Conservation (phyloP, 2,113 vertebrate species). For the Chloebia gouldiae region DNA sequence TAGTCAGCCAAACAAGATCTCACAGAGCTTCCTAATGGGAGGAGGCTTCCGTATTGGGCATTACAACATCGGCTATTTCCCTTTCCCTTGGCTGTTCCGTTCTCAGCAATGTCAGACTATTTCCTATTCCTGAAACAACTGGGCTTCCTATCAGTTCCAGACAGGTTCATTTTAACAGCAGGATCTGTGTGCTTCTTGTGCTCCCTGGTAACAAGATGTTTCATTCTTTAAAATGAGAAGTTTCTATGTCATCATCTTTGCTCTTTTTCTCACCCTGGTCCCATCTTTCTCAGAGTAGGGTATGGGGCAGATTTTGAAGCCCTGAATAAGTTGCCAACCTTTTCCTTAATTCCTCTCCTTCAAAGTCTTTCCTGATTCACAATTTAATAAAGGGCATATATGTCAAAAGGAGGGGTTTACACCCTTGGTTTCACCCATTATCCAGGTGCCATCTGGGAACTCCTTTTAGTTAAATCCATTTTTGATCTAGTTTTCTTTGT, state of each 20-base stretch:
- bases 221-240: not conserved
- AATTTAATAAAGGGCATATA: not conserved
- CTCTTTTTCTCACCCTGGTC: not conserved
- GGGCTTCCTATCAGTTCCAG: not conserved
- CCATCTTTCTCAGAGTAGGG: not conserved
- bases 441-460: not conserved
- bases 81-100: not conserved
- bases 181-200: not conserved
- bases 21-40: not conserved
- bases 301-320: not conserved
- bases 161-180: not conserved
- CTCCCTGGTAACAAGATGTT: not conserved
- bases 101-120: not conserved
- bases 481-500: not conserved
- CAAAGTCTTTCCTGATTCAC: not conserved
- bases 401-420: not conserved
- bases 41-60: not conserved
- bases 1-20: not conserved
- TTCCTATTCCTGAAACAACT: not conserved
- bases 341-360: not conserved
- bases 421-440: not conserved
- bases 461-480: not conserved
- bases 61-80: not conserved
- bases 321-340: not conserved
- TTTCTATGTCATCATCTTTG: not conserved